Conservation (phyloP, 2,797 vertebrate genomes). For the Odontamblyopus rebecca region DNA sequence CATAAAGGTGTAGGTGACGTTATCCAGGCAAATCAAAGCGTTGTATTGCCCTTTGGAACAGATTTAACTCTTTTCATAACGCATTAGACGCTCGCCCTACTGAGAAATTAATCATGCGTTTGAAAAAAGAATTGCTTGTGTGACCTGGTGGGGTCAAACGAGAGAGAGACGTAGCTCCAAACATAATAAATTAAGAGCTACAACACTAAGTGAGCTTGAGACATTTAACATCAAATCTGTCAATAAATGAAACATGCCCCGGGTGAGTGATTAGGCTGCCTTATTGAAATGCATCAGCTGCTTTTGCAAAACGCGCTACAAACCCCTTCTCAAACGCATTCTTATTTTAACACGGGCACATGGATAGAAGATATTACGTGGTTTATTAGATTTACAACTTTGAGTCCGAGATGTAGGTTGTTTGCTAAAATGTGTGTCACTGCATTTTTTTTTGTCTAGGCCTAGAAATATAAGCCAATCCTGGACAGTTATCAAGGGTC, state of each 20-base stretch:
- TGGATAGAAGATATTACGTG: background rate
- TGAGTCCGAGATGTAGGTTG: background rate
- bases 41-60: conserved; percentile 63
- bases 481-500: conserved; percentile 19
- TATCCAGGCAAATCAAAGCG: conserved; percentile 32
- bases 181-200: conserved; percentile 75
- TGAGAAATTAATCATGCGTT: conserved; percentile 84
- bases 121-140: conserved; percentile 76
- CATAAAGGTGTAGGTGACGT: background rate
- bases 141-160: conserved; percentile 71
- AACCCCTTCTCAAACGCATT: conserved; percentile 11
- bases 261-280: conserved; percentile 65
- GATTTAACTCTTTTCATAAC: conserved; percentile 67
- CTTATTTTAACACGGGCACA: background rate
- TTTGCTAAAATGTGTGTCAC: background rate
- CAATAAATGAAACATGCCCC: conserved; percentile 75
- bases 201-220: conserved; percentile 74
- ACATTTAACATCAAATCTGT: conserved; percentile 79
- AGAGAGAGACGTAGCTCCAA: conserved; percentile 21
- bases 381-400: background rate
- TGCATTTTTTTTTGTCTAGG: too few species aligned
- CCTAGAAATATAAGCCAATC: conserved; percentile 3
- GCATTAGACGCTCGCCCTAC: conserved; percentile 68
- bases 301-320: conserved; percentile 25
- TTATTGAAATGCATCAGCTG: conserved; percentile 63